phyloP scores from a whole-genome alignment of 2,113 vertebrate genomes.

The Malurus elegans region DNA sequence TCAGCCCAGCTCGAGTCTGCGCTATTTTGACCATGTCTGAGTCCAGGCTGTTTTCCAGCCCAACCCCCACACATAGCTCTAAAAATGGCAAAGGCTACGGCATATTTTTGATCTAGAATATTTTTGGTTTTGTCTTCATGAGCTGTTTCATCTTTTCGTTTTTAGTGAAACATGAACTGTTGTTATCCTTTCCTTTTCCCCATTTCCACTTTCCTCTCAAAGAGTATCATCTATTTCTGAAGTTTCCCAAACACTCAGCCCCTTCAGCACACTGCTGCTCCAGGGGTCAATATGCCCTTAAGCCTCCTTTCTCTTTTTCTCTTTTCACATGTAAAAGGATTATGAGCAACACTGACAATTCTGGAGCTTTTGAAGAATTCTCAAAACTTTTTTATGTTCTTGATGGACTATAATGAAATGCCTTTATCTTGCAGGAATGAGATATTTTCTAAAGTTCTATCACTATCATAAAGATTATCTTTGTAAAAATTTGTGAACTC shows the following conservation, averaged over 20 bases:
- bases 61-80: too few species aligned
- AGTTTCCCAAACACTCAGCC: neutral
- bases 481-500: neutral
- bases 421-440: neutral
- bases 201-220: neutral
- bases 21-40: too few species aligned
- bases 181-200: neutral
- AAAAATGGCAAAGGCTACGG: too few species aligned
- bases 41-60: too few species aligned
- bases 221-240: neutral
- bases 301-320: neutral
- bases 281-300: neutral
- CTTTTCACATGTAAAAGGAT: neutral
- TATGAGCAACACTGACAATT: neutral
- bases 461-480: neutral
- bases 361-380: neutral
- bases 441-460: neutral
- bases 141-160: neutral
- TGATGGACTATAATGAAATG: neutral
- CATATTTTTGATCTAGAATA: neutral
- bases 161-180: neutral
- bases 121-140: neutral
- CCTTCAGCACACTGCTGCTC: neutral
- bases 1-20: too few species aligned
- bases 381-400: neutral